Base-by-base conservation (phyloP, 2,113 vertebrate species). In the Orthonyx spaldingii region DNA sequence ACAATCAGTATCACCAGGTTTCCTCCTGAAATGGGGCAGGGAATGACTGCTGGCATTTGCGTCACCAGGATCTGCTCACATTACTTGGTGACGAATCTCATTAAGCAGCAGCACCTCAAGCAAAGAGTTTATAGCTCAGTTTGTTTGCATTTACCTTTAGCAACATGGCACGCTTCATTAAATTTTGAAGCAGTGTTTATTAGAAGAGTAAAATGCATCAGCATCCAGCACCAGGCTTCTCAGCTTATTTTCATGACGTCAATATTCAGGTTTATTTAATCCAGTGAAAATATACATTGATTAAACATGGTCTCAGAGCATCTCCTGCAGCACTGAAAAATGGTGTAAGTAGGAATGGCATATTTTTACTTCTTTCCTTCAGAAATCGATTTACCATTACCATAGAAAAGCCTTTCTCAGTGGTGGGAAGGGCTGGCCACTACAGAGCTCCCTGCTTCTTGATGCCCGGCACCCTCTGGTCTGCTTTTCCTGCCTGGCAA, bases 251-350 rank as follows among this genome's bases (percentile, higher is more conserved):
- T 95, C 69, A 44, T 93, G 82, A 96, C 78, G 70, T 94, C 93
- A 95, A 26, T 63, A 89, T 76, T 87, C 87, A 89, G 76, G 56
- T 80, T 89, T 66, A 74, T 55, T 94, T 95, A 95, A 96, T 39
- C 47, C 76, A 95, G 50, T 81, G 74, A 96, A 97, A 97, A 96
- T 82, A 97, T 78, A 92, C 96, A 90, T 61, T 57, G 59, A 81
- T 71, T 95, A 86, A 94, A 93, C 37, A 16, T 12, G 55, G 82
- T 59, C 69, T 87, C 75, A 50, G 46, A 89, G 78, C 78, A 92
- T 84, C 87, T 90, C 65, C 82, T 41, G 15, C 72, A 76, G 74
- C 69, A 59, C 42, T 75, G 76, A 63, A 94, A 97, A 90, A 64
- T 1, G 10, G 32, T 68, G 41, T 71, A 76, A 69, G 88, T 27